These are phyloP conservation scores for Strigamia maritima DNA, from an alignment of 2,888 invertebrate species.

Conservation along the genomic window DNA sequence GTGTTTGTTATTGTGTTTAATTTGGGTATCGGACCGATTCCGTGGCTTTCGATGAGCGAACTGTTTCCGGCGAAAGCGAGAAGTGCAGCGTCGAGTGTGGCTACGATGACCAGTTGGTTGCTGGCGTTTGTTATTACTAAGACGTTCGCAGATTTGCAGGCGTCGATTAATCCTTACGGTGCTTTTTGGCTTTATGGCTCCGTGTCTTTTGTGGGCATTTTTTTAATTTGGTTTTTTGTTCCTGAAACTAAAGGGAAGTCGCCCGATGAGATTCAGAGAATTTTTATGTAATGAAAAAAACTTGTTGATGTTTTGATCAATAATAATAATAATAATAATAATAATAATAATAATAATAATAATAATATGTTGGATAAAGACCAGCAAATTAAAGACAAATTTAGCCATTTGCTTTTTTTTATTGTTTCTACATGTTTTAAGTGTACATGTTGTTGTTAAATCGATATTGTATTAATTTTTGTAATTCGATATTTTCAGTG, in stretches of 20 bases:
- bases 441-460: too few species aligned
- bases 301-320: too few species aligned
- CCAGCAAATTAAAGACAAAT: too few species aligned
- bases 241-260: slow-evolving; percentile 89
- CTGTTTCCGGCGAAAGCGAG: slow-evolving; percentile 66
- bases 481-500: too few species aligned
- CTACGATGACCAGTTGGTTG: slow-evolving; percentile 72
- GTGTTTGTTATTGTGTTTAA: slow-evolving; percentile 77
- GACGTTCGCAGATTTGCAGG: slow-evolving; percentile 74
- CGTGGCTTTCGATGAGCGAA: slow-evolving; percentile 77
- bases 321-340: too few species aligned
- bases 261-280: slow-evolving; percentile 68
- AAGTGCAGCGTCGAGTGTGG: slow-evolving; percentile 71
- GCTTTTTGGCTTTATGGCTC: slow-evolving; percentile 75
- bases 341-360: too few species aligned
- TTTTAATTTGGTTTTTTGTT: slow-evolving; percentile 71
- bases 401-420: too few species aligned
- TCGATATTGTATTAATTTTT: too few species aligned
- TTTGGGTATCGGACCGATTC: slow-evolving; percentile 75
- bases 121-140: slow-evolving; percentile 77
- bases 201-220: slow-evolving; percentile 64
- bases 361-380: too few species aligned
- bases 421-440: too few species aligned
- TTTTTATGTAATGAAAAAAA: not conserved
- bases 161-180: slow-evolving; percentile 61